A percentile compares a stretch with the other conserved stretches of the same genome.
Evolutionary conservation across 2,888 invertebrate genomes (phyloP).

Genomic region (Athetis lepigone): DNA sequence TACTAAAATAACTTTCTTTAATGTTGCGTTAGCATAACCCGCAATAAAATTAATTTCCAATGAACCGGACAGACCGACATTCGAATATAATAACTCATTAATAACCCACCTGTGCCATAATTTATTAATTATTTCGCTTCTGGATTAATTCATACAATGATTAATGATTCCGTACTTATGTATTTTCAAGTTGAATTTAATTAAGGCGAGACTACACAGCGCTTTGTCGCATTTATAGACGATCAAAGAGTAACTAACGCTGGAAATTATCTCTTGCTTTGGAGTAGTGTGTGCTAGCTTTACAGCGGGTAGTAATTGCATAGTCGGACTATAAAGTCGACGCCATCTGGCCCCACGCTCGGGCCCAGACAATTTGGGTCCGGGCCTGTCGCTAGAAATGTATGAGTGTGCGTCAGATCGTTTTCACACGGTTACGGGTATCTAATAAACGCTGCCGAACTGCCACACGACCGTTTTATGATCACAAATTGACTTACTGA

Average conservation of each 20-base stretch:
- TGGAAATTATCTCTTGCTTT: constrained; percentile 46
- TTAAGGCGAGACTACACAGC: constrained; percentile 7
- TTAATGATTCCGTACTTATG: constrained; percentile 22
- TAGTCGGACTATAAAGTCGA: constrained; percentile 53
- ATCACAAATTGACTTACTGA: constrained; percentile 51
- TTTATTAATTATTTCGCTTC: constrained; percentile 37
- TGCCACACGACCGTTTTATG: constrained; percentile 34
- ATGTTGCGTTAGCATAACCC: background rate
- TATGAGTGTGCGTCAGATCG: constrained; percentile 44
- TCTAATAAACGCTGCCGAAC: constrained; percentile 41
- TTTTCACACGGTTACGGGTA: constrained; percentile 44
- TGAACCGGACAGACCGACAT: constrained; percentile 13
- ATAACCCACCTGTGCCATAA: constrained; percentile 25
- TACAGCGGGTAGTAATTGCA: constrained; percentile 59
- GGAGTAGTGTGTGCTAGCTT: constrained; percentile 42
- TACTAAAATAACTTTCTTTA: constrained; percentile 19
- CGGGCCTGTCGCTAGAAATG: constrained; percentile 5
- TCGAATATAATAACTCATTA: constrained; percentile 38
- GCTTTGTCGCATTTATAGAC: constrained; percentile 24
- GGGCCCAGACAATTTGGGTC: constrained; percentile 45
- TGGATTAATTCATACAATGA: constrained; percentile 36
- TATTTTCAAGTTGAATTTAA: constrained; percentile 33
- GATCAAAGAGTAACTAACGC: constrained; percentile 30
- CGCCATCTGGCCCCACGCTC: constrained; percentile 54
- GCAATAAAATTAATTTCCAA: constrained; percentile 6